phyloP scores from a whole-genome alignment of 1,140 invertebrate species.

The Musca vetustissima region DNA sequence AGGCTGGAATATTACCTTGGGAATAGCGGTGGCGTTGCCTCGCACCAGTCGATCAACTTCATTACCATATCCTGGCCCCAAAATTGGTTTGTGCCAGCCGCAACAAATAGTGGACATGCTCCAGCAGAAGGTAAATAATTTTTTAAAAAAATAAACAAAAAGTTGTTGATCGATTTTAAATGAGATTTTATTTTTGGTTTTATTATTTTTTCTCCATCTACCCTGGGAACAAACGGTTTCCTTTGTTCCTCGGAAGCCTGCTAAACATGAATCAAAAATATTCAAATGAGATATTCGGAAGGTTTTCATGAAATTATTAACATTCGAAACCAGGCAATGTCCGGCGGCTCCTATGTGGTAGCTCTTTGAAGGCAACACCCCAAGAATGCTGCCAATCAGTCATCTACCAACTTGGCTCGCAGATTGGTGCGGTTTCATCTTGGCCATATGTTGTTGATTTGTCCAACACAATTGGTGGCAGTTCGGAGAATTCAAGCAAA shows the following conservation, averaged over 20 bases:
- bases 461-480: too few relatives aligned
- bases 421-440: neutral
- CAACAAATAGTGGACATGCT: slow-evolving; percentile 1
- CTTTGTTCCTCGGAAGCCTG: neutral
- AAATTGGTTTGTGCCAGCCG: slow-evolving; percentile 9
- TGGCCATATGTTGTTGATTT: neutral
- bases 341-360: neutral
- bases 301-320: slow-evolving; percentile 21
- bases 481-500: neutral
- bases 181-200: slow-evolving; percentile 40
- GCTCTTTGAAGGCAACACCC: slow-evolving; percentile 8
- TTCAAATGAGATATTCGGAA: slow-evolving; percentile 18
- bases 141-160: neutral
- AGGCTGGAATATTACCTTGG: neutral
- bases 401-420: too few relatives aligned
- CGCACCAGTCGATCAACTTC: neutral
- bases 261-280: slow-evolving; percentile 22
- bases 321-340: slow-evolving; percentile 3
- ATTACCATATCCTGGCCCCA: slow-evolving; percentile 10
- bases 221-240: too few relatives aligned
- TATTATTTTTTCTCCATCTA: too few relatives aligned
- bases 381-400: neutral
- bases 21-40: neutral
- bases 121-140: neutral
- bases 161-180: slow-evolving; percentile 53